Conservation (phyloP, 1,140 invertebrate species). For the Drosophila mayri region DNA sequence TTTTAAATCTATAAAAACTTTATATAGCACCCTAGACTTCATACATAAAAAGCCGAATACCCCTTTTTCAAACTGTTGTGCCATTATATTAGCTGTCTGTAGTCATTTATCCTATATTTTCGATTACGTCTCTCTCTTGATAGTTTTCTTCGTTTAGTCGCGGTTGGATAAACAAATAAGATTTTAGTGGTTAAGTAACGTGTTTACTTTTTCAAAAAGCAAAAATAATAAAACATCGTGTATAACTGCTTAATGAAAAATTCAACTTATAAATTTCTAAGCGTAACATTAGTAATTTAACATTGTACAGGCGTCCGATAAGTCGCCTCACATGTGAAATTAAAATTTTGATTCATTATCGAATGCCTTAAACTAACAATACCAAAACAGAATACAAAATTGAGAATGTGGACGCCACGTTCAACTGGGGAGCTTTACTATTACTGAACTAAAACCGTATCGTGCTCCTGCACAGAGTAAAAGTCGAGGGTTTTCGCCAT, state of each 20-base stretch:
- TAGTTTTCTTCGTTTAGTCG: too few species aligned
- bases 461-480: conserved; percentile 94
- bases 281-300: conserved; percentile 56
- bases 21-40: too few species aligned
- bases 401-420: conserved; percentile 2
- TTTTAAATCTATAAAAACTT: too few species aligned
- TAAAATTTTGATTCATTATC: conserved; percentile 19
- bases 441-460: conserved; percentile 89
- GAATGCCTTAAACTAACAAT: conserved; percentile 49
- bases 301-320: conserved; percentile 20
- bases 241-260: conserved; percentile 36
- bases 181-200: conserved; percentile 26
- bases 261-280: conserved; percentile 52
- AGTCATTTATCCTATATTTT: too few species aligned
- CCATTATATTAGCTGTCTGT: too few species aligned
- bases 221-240: conserved; percentile 47
- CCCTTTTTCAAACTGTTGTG: too few species aligned
- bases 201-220: conserved; percentile 53
- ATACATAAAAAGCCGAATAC: too few species aligned
- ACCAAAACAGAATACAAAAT: conserved; percentile 51
- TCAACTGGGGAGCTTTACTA: conserved; percentile 1
- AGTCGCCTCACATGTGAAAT: conserved; percentile 11
- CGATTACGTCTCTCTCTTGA: too few species aligned
- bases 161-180: neutral
- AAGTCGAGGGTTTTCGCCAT: conserved; percentile 92